Evolutionary conservation across 2,113 vertebrate genomes (phyloP), one percentile per base, ranked within the genome.

Genomic region (Dolichotis patagonum): DNA sequence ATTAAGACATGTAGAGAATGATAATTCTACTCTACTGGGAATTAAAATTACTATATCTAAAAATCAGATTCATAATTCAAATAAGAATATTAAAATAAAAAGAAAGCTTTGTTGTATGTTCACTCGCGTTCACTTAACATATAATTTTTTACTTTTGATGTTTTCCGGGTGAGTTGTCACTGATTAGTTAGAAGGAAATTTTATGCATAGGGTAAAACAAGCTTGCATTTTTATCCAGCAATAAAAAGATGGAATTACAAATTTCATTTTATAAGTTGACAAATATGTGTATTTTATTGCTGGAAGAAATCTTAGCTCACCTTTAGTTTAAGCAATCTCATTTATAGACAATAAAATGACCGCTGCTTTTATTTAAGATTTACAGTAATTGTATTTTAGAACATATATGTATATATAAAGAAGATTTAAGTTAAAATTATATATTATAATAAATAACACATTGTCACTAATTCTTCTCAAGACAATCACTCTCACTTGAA

Each of bases 21-120:
- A 73, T 32, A 13, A 93, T 69, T 91, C 16, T 82, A 6, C 73
- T 49, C 49, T 22, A 52, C 4, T 87, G 12, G 26, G 1, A 85
- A 77, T 90, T 94, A 62, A 81, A 85, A 75, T 46, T 6, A 26
- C 19, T 83, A 3, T 71, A 1, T 83, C 1, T 65, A 87, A 81
- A 88, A 41, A n/a, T 91, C 75, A 91, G 28, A 85, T 71, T 94
- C 14, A 60, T 75, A 96, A 90, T 63, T 12, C 49, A 89, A 54
- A 86, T 62, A 71, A 56, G 16, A 73, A 84, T 91, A 86, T 73
- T 1, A 95, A 90, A 78, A 20, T 24, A 7, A 3, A 69, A 85
- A 92, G 7, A 85, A 91, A 67, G 19, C 0, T 88, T 52, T 93
- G 30, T 3, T 67, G 1, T 89, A 95, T 71, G 14, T 52, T 80